Base-by-base conservation (phyloP, 2,113 vertebrate species). In the Protobothrops flavoviridis region DNA sequence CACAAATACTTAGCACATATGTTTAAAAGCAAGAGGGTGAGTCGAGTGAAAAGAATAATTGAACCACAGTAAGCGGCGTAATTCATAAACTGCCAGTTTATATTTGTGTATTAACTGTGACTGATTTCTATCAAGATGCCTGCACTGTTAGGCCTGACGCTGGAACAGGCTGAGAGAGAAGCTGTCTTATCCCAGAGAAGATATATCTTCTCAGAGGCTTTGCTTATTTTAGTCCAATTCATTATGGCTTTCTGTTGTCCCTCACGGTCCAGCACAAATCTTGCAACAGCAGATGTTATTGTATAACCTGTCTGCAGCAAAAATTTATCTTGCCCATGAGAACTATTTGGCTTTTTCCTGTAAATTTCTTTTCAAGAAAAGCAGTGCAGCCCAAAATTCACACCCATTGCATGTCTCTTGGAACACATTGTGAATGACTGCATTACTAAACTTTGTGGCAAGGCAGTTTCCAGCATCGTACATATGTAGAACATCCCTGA, bases 341-440 rank as follows among this genome's bases (percentile, higher is more conserved):
- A 90, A 95, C 95, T 94, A 90, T 15, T 90, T 61, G 64, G 92
- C 43, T 92, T 90, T n/a, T 92, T 96, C 95, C 92, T 85, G 8
- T 90, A 92, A 93, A 94, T 90, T 81, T 88, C 50, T 93, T 81
- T 95, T 88, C 94, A 93, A 94, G 93, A 90, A 57, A 90, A 95
- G 93, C 74, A 92, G 69, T 85, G 95, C 33, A 69, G 74, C 89
- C 90, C 92, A 92, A 33, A 93, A 74, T 92, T 86, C 94, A 89
- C 45, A 91, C 64, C 85, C 92, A 5, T 45, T 94, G 86, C 74
- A 85, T 94, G 86, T 55, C 57, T 90, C 85, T 90, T 93, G 88
- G 92, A 93, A 90, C 56, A 39, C 88, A 52, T 86, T 4, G 85
- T 33, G 23, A 87, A 93, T 93, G 92, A 93, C 92, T 93, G 92